These are phyloP conservation scores for Mythimna pallens DNA, from an alignment of 2,888 invertebrate species.

Conservation along the genomic window DNA sequence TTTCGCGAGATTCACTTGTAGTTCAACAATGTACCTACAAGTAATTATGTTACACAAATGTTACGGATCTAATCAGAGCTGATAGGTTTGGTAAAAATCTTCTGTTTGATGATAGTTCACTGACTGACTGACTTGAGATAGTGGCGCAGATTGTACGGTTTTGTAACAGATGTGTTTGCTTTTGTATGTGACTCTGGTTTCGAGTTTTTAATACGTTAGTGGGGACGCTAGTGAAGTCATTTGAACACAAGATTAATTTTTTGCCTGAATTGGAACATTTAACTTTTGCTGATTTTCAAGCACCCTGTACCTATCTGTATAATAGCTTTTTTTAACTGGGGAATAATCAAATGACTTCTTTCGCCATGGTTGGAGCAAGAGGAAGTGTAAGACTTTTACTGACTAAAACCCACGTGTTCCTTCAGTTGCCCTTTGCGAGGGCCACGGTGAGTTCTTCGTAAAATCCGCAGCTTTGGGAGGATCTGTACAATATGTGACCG, in stretches of 20 bases:
- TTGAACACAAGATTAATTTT: not conserved
- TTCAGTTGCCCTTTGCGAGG: no score
- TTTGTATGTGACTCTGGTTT: not conserved
- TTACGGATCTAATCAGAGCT: slow-evolving; percentile 36
- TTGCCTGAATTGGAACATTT: no score
- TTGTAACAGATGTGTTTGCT: slow-evolving; percentile 18
- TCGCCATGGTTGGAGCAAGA: no score
- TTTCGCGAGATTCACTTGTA: slow-evolving; percentile 66
- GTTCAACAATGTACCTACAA: slow-evolving; percentile 28
- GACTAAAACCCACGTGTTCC: no score
- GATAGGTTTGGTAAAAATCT: slow-evolving; percentile 42
- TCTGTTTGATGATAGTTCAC: slow-evolving; percentile 43
- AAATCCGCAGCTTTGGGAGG: no score
- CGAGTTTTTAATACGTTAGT: not conserved
- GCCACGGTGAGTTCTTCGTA: no score
- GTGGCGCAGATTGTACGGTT: slow-evolving; percentile 9
- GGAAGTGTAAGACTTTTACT: no score
- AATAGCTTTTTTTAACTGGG: no score
- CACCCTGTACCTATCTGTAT: no score
- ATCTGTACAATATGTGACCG: no score
- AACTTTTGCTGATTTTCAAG: no score
- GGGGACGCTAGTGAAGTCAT: not conserved
- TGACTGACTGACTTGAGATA: slow-evolving; percentile 46
- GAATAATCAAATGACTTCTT: no score
- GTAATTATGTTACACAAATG: slow-evolving; percentile 40